Percentiles rank a stretch among this genome's conserved stretches.
These are phyloP conservation scores for Pentalonia nigronervosa DNA, from an alignment of 1,140 invertebrate species.

Conservation along the genomic window DNA sequence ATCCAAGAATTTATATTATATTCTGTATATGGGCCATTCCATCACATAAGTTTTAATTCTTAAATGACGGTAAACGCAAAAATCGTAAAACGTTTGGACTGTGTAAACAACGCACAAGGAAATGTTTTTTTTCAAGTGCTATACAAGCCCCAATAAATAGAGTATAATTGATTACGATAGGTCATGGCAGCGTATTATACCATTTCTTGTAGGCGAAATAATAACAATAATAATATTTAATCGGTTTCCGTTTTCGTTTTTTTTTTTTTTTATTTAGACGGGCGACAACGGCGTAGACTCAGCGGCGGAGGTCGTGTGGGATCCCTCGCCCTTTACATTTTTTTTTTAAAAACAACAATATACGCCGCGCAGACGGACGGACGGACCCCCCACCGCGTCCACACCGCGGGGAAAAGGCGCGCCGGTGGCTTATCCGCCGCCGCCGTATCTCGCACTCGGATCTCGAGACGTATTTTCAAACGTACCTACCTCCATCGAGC, in stretches of 20 bases:
- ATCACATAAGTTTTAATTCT: too few species aligned
- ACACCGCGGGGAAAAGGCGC: slow-evolving; percentile 24
- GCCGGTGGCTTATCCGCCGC: slow-evolving; percentile 32
- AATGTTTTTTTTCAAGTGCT: too few species aligned
- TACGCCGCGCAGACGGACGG: not conserved
- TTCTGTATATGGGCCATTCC: too few species aligned
- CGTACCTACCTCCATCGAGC: not conserved
- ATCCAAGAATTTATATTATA: too few species aligned
- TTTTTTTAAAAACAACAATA: not conserved
- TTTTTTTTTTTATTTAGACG: not conserved
- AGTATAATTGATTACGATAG: too few species aligned
- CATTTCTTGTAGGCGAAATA: not conserved
- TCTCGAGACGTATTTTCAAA: slow-evolving; percentile 7
- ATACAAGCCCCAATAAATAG: too few species aligned
- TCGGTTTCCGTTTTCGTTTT: not conserved
- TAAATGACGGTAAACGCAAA: too few species aligned
- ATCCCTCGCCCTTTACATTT: not conserved
- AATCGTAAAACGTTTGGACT: too few species aligned
- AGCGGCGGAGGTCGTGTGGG: not conserved
- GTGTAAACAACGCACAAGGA: too few species aligned
- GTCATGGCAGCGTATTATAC: too few species aligned
- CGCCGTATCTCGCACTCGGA: not conserved
- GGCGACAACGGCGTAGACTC: not conserved
- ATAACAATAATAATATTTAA: not conserved
- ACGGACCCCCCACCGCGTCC: slow-evolving; percentile 26